phyloP scores from a whole-genome alignment of 2,888 invertebrate species.

The Thymelicus sylvestris region DNA sequence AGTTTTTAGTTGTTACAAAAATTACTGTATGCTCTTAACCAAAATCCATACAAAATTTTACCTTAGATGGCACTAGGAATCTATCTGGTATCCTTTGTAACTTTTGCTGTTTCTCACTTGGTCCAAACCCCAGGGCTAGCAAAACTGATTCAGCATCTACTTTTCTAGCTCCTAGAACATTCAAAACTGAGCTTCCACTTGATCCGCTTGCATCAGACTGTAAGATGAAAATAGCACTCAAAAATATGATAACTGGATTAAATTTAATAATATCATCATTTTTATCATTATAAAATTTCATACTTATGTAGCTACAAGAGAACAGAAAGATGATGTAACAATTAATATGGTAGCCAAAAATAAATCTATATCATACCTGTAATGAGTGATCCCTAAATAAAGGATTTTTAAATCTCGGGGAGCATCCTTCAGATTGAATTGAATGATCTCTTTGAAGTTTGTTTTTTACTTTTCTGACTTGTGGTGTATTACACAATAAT shows the following conservation, averaged over 20 bases:
- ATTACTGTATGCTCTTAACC: too few species aligned
- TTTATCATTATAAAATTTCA: too few species aligned
- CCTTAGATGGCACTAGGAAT: slow-evolving; percentile 93
- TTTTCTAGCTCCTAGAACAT: slow-evolving; percentile 91
- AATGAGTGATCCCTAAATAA: slow-evolving; percentile 79
- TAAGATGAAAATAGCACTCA: slow-evolving; percentile 10
- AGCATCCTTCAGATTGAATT: slow-evolving; percentile 76
- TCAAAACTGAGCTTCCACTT: slow-evolving; percentile 91
- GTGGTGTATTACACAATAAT: slow-evolving; percentile 60
- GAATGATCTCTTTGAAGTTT: slow-evolving; percentile 76
- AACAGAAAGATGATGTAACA: too few species aligned
- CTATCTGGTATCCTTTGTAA: slow-evolving; percentile 91
- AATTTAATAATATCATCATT: too few species aligned
- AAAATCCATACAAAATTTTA: slow-evolving; percentile 54
- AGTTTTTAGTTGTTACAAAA: too few species aligned
- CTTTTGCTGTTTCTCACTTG: slow-evolving; percentile 87
- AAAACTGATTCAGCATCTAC: slow-evolving; percentile 96
- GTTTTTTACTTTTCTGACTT: slow-evolving; percentile 56
- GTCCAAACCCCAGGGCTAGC: slow-evolving; percentile 92
- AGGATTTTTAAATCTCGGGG: slow-evolving; percentile 75
- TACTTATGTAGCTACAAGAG: too few species aligned
- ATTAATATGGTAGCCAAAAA: background rate
- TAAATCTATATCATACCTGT: slow-evolving; percentile 58
- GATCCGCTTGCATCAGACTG: slow-evolving; percentile 81
- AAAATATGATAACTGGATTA: background rate